These are phyloP conservation scores for Zelostemma sp. DNA, from an alignment of 1,140 invertebrate genomes.

Conservation along the genomic window DNA sequence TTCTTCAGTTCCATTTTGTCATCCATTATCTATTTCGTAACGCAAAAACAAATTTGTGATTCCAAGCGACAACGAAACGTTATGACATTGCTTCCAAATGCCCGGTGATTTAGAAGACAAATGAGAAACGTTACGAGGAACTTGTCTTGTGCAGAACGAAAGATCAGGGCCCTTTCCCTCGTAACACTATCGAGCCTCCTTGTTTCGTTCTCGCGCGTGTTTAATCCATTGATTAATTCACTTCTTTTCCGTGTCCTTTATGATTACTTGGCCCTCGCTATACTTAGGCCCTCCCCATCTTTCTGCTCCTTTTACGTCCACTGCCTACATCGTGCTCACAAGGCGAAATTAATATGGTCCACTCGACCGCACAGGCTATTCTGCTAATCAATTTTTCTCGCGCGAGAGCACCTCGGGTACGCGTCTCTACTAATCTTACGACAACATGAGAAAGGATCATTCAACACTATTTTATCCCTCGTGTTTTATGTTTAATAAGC, in stretches of 20 bases:
- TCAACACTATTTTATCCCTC: conserved; percentile 23
- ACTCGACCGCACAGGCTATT: conserved; percentile 38
- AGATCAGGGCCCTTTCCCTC: conserved; percentile 25
- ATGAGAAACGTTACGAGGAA: conserved; percentile 65
- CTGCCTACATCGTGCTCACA: conserved; percentile 48
- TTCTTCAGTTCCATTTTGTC: not conserved
- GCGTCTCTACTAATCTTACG: conserved; percentile 19
- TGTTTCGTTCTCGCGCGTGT: conserved; percentile 46
- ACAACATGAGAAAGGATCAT: conserved; percentile 10
- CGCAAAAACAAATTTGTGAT: conserved; percentile 37
- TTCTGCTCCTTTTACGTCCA: conserved; percentile 41
- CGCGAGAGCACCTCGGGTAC: conserved; percentile 40
- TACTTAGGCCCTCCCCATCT: conserved; percentile 22
- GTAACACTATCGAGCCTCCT: conserved; percentile 20
- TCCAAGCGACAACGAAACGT: conserved; percentile 40
- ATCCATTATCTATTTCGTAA: not conserved
- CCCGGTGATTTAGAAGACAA: conserved; percentile 68
- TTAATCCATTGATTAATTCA: conserved; percentile 72
- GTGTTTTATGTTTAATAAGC: conserved; percentile 2
- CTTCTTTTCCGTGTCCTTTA: conserved; percentile 65
- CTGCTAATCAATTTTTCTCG: conserved; percentile 58
- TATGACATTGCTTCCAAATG: conserved; percentile 58
- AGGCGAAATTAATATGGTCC: conserved; percentile 60
- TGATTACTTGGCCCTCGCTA: conserved; percentile 61
- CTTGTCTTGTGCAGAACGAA: conserved; percentile 32